These are phyloP conservation scores for Sycophila sp. DNA, from an alignment of 1,140 invertebrate species.

Conservation along the genomic window DNA sequence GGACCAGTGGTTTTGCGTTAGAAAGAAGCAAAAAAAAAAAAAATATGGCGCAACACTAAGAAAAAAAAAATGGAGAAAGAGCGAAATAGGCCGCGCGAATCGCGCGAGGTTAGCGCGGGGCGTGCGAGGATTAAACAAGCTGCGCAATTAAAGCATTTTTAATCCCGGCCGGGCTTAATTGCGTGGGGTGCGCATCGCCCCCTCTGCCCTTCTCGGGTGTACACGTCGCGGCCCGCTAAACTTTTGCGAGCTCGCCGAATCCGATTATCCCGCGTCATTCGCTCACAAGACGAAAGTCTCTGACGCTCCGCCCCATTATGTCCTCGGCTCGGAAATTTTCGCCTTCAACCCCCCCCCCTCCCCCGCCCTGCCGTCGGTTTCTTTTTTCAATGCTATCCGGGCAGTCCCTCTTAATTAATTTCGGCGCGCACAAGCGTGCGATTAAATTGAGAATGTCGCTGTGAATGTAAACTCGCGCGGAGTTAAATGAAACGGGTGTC, in stretches of 20 bases:
- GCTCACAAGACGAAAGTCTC: too few relatives aligned
- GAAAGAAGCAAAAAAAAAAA: background rate
- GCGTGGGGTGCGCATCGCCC: conserved; percentile 19
- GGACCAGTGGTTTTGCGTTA: too few relatives aligned
- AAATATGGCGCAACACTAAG: background rate
- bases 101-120: too few relatives aligned
- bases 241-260: background rate
- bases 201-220: background rate
- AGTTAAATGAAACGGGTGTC: too few relatives aligned
- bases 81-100: background rate
- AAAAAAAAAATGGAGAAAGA: conserved; percentile 34
- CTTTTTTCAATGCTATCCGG: too few relatives aligned
- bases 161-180: conserved; percentile 46
- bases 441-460: background rate
- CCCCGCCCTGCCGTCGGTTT: too few relatives aligned
- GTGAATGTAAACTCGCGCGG: background rate
- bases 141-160: conserved; percentile 53
- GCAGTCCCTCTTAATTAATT: background rate
- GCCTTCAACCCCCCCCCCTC: too few relatives aligned
- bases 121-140: conserved; percentile 48
- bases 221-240: background rate
- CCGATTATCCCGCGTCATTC: conserved; percentile 22
- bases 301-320: too few relatives aligned
- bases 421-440: too few relatives aligned
- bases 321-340: too few relatives aligned